Conservation (phyloP, 2,113 vertebrate genomes). For the Notothenia rossii region DNA sequence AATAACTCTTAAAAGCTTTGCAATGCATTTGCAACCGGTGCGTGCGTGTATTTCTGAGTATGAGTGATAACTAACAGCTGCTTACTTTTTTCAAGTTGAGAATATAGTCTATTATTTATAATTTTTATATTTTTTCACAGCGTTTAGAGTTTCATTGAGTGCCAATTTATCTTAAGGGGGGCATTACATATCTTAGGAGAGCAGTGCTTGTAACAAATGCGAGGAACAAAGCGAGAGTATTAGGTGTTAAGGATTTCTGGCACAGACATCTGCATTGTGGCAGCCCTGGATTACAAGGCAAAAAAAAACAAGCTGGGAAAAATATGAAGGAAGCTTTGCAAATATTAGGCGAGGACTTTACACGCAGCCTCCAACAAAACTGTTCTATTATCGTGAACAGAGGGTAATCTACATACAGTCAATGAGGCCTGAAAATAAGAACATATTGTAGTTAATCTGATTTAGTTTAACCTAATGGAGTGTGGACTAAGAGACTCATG, state of each 20-base stretch:
- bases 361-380: constrained; percentile 12
- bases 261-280: constrained; percentile 21
- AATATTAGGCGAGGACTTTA: constrained; percentile 45
- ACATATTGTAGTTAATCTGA: constrained; percentile 43
- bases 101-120: constrained; percentile 35
- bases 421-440: constrained; percentile 46
- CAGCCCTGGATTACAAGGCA: constrained; percentile 38
- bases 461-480: constrained; percentile 51
- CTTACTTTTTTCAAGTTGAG: constrained; percentile 11
- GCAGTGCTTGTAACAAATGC: constrained; percentile 35
- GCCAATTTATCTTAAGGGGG: constrained; percentile 31
- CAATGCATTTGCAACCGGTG: neutral
- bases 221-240: constrained; percentile 24
- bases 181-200: constrained; percentile 31
- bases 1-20: constrained; percentile 40
- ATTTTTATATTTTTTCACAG: constrained; percentile 23
- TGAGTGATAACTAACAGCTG: constrained; percentile 33
- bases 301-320: constrained; percentile 37
- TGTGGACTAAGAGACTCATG: constrained; percentile 21
- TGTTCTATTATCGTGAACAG: constrained; percentile 32
- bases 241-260: constrained; percentile 34
- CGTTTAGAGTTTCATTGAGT: constrained; percentile 12
- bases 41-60: constrained; percentile 24
- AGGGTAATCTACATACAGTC: constrained; percentile 48
- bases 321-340: constrained; percentile 49